These are phyloP conservation scores for Varanus komodoensis DNA, from an alignment of 2,113 vertebrate species.

Conservation along the genomic window DNA sequence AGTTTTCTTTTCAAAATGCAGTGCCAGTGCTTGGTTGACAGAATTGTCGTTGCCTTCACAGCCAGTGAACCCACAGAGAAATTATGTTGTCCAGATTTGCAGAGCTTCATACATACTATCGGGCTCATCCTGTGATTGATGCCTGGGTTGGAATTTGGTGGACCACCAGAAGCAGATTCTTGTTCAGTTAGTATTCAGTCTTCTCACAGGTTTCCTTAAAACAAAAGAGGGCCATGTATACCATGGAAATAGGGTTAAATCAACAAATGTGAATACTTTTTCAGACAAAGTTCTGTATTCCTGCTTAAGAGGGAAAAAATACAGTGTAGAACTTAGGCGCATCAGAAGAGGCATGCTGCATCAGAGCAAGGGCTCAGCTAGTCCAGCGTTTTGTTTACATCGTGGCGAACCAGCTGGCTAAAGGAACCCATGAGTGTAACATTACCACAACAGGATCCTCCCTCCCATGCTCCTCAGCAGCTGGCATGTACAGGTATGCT, in stretches of 20 bases:
- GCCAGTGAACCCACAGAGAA: not conserved
- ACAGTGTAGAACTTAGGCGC: not conserved
- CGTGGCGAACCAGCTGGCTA: too few relatives aligned
- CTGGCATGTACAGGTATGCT: too few relatives aligned
- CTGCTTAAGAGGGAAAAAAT: not conserved
- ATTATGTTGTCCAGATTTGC: not conserved
- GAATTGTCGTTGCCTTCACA: not conserved
- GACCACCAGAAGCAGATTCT: not conserved
- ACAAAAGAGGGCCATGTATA: not conserved
- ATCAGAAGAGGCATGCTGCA: too few relatives aligned
- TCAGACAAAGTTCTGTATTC: slow-evolving; percentile 22
- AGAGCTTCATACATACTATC: not conserved
- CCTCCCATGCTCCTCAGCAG: too few relatives aligned
- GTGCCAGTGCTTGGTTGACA: not conserved
- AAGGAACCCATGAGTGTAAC: too few relatives aligned
- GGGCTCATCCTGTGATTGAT: not conserved
- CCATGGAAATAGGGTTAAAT: slow-evolving; percentile 17
- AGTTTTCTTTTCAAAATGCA: not conserved
- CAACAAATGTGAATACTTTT: slow-evolving; percentile 19
- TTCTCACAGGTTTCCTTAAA: not conserved
- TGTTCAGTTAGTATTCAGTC: not conserved
- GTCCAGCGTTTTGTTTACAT: too few relatives aligned
- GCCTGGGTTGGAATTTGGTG: rapidly evolving
- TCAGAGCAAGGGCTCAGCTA: too few relatives aligned
- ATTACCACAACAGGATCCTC: too few relatives aligned